Base-by-base conservation (phyloP, 1,140 invertebrate species). In the Tetragnatha versicolor region DNA sequence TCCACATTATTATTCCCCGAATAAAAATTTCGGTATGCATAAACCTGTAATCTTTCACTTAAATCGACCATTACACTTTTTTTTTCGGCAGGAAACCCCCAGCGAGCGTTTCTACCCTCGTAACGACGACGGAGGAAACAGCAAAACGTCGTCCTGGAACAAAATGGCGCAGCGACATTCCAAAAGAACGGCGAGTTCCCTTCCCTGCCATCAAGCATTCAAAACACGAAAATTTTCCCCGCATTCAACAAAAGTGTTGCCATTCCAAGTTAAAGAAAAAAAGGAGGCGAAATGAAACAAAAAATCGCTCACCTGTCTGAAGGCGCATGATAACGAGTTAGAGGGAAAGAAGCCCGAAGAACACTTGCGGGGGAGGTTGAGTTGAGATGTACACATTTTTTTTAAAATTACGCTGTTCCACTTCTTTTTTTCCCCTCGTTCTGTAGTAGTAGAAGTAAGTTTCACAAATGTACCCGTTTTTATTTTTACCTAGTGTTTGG, bases 251-350 rank as follows among this genome's bases (percentile, higher is more conserved):
- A 77, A 77, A 77, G 73, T 66, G 72, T 58, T 75, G 72, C 53
- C 72, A 75, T 77, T 77, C 73, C 51, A 27, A 60, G 20, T n/a
- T 37, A 39, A 45, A 73, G 14, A 58, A 73, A 42, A 60, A 60
- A 53, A 22, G 22, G 12, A 47, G 2, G 12, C 33, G 37, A 66
- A 77, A 53, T 29, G 53, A 66, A 53, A 35, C 14, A 58, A 66
- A 65, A 65, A 66, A n/a, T 25, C 55, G 55, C 70, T 75, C 73
- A 77, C 73, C 73, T 77, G 73, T 77, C 73, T 77, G 73, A 77
- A 77, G 61, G 61, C 55, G 73, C 61, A 65, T 77, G 73, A 77
- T 77, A 77, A 77, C 73, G 47, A 77, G 73, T 77, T 61, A 25
- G n/a, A n/a, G n/a, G 20, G 37, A 42, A 25, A 77, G 63, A 77